Percentiles rank a stretch among this genome's conserved stretches.
These are phyloP conservation scores for Apogon talboti DNA, from an alignment of 2,797 vertebrate species.

Conservation along the genomic window DNA sequence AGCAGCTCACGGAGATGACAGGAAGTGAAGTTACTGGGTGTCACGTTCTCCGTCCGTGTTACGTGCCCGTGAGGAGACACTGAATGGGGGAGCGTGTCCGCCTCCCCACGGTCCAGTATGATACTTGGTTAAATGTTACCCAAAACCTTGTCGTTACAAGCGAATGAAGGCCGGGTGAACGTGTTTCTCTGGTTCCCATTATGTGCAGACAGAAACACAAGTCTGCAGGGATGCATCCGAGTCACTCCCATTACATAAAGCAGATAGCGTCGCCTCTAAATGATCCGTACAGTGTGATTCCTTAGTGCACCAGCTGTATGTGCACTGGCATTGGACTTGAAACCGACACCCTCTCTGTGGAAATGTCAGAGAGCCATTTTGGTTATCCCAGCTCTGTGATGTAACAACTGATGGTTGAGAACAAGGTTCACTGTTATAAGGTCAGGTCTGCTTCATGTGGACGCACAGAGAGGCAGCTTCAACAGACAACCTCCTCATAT, in stretches of 20 bases:
- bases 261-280: too few relatives aligned
- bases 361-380: conserved; percentile 77
- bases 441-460: conserved; percentile 20
- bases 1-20: conserved; percentile 18
- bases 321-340: conserved; percentile 23
- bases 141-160: too few relatives aligned
- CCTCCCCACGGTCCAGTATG: conserved; percentile 7
- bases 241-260: too few relatives aligned
- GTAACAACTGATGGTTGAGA: conserved; percentile 41
- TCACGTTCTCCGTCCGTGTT: conserved; percentile 59
- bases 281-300: not conserved
- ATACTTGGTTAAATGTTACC: too few relatives aligned
- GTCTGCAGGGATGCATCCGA: too few relatives aligned
- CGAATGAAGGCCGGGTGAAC: too few relatives aligned
- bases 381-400: conserved; percentile 34
- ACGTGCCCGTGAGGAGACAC: conserved; percentile 65
- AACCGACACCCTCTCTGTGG: conserved; percentile 66
- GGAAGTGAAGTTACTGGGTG: conserved; percentile 63
- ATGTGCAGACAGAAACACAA: too few relatives aligned
- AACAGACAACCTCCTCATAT: not conserved
- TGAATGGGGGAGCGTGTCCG: conserved; percentile 60
- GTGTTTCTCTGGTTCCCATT: too few relatives aligned
- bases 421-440: conserved; percentile 57
- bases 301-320: not conserved
- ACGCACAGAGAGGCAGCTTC: not conserved